Base-by-base conservation (phyloP, 2,888 invertebrate species). In the Morpho helenor region DNA sequence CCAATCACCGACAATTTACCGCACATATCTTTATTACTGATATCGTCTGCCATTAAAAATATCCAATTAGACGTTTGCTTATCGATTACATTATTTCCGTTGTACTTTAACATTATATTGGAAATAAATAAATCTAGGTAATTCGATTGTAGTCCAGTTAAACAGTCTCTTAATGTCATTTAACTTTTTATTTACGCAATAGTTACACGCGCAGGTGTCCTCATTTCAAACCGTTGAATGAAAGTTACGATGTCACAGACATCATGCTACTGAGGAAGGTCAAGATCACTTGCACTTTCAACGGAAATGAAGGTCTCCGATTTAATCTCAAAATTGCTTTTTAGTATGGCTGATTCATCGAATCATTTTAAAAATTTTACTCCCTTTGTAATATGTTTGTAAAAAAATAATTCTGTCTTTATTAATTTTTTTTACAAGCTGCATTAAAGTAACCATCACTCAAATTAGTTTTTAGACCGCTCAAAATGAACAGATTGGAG, bases 231-330 rank as follows among this genome's bases (percentile, higher is more conserved):
- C 59, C 50, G 53, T 52, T 50, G 48, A 61, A 59, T 62, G 64
- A 63, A 64, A 67, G 67, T 65, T 66, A 63, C 68, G 67, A 56
- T 70, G 68, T 74, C 72, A 71, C 61, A 66, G 54, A 59, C 67
- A 46, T 22, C 46, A 3, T 7, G 42, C 9, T 48, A 16, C 10
- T 79, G 61, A 5, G 73, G 73, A 59, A 79, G 80, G 77, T 84
- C 77, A 74, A 52, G 74, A 68, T 68, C 77, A 81, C 81, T 84
- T 76, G 63, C 78, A 77, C 77, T 84, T 73, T 80, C 76, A 62
- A 67, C 56, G 75, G 79, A 79, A 80, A 78, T 75, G 75, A 79
- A 66, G 73, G 64, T 48, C 54, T 54, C 22, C 16, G 54, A 62
- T 10, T 55, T 72, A 82, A 76, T 78, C 75, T 73, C 69, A 75